phyloP scores from a whole-genome alignment of 2,113 vertebrate species.

The Dicentrarchus labrax region DNA sequence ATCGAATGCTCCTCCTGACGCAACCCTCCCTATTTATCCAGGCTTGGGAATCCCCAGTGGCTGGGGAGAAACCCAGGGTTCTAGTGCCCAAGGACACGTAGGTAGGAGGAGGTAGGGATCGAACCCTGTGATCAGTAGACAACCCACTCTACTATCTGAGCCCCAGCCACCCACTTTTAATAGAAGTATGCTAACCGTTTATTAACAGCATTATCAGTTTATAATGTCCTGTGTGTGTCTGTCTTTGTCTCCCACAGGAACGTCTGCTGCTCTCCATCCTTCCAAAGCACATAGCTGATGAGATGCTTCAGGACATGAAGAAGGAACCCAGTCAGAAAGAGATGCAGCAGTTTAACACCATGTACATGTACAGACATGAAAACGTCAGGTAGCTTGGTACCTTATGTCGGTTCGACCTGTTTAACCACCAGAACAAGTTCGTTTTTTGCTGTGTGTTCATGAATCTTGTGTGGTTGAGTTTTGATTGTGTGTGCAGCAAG shows the following conservation, averaged over 20 bases:
- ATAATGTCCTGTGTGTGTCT: not conserved
- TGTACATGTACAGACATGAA: conserved; percentile 99
- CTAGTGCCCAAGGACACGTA: too few relatives aligned
- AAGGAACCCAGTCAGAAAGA: conserved; percentile 96
- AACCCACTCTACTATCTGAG: too few relatives aligned
- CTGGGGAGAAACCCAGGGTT: too few relatives aligned
- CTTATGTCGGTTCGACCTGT: not conserved
- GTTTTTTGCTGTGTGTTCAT: not conserved
- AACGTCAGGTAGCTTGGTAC: conserved; percentile 82
- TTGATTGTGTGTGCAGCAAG: not conserved
- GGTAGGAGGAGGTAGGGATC: too few relatives aligned
- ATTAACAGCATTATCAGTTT: not conserved
- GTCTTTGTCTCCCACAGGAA: conserved; percentile 83
- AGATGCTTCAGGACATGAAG: conserved; percentile 99
- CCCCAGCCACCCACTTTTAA: too few relatives aligned
- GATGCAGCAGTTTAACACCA: conserved; percentile 99
- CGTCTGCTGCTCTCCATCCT: conserved; percentile 96
- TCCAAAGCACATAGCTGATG: conserved; percentile 96
- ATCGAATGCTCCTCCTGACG: too few relatives aligned
- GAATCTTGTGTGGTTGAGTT: not conserved
- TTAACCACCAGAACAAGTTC: not conserved
- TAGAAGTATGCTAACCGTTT: not conserved
- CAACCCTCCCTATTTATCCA: too few relatives aligned
- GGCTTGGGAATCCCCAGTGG: too few relatives aligned
- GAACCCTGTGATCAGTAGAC: too few relatives aligned